Conservation (phyloP, 1,140 invertebrate genomes). For the Hetaerina americana region DNA sequence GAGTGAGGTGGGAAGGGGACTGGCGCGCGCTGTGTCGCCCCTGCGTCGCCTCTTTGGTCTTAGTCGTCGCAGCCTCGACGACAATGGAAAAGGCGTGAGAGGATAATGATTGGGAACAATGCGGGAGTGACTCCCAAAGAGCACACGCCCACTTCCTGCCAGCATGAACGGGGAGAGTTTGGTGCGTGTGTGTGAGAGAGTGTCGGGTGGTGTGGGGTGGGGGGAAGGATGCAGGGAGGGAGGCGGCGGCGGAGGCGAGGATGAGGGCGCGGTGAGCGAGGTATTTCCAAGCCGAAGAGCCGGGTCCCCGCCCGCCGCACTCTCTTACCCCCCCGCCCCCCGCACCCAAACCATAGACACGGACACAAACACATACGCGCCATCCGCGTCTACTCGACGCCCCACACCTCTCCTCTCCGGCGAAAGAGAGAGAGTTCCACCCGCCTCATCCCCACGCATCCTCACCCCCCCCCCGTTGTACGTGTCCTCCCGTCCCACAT, state of each 20-base stretch:
- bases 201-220: no score
- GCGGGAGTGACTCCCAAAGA: background rate
- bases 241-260: background rate
- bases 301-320: background rate
- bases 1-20: background rate
- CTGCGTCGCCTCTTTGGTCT: background rate
- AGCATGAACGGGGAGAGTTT: background rate
- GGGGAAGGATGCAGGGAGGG: no score
- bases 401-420: no score
- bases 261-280: background rate
- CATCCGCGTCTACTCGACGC: no score
- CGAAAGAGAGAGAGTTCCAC: no score
- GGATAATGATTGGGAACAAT: background rate
- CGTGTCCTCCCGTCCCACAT: no score
- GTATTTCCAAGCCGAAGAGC: background rate
- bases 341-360: no score
- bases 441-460: no score
- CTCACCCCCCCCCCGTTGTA: no score
- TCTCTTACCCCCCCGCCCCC: background rate
- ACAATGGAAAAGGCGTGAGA: background rate
- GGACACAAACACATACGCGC: no score
- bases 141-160: background rate
- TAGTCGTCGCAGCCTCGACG: background rate
- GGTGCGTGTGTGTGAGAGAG: no score
- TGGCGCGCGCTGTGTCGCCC: background rate